Conservation (phyloP, 2,797 vertebrate genomes). For the Cichlasoma orientale region DNA sequence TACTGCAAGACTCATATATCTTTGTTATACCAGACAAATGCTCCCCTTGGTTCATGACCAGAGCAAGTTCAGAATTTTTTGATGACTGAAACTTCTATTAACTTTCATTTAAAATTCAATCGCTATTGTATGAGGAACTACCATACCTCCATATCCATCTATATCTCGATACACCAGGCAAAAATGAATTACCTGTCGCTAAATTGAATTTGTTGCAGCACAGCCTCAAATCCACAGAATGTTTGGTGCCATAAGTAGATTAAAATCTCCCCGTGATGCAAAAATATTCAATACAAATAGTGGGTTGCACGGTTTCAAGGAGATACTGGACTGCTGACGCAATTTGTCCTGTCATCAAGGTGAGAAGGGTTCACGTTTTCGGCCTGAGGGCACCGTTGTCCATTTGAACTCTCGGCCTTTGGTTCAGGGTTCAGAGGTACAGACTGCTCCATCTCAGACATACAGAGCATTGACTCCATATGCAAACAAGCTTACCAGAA, state of each 20-base stretch:
- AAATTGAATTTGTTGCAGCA: constrained; percentile 71
- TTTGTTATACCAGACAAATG: constrained; percentile 71
- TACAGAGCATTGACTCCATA: background rate
- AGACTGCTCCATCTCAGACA: constrained; percentile 57
- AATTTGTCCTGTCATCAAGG: constrained; percentile 58
- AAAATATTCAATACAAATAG: constrained; percentile 61
- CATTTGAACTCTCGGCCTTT: constrained; percentile 77
- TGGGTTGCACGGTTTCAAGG: constrained; percentile 31
- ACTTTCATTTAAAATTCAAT: constrained; percentile 71
- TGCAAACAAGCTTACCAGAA: constrained; percentile 13
- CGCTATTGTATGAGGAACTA: constrained; percentile 46
- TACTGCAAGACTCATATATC: constrained; percentile 66
- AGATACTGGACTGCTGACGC: constrained; percentile 44
- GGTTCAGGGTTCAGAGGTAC: constrained; percentile 66
- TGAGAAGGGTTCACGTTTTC: constrained; percentile 59
- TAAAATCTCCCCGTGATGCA: constrained; percentile 62
- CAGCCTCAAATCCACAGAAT: constrained; percentile 60
- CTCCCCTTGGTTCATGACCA: constrained; percentile 62
- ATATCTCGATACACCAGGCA: constrained; percentile 48
- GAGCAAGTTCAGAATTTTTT: constrained; percentile 65
- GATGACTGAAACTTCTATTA: constrained; percentile 74
- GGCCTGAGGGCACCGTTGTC: constrained; percentile 62
- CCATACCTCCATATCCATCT: constrained; percentile 58
- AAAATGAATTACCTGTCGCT: constrained; percentile 69
- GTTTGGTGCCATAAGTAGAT: constrained; percentile 64